phyloP scores from a whole-genome alignment of 2,113 vertebrate species.

The Struthio camelus region DNA sequence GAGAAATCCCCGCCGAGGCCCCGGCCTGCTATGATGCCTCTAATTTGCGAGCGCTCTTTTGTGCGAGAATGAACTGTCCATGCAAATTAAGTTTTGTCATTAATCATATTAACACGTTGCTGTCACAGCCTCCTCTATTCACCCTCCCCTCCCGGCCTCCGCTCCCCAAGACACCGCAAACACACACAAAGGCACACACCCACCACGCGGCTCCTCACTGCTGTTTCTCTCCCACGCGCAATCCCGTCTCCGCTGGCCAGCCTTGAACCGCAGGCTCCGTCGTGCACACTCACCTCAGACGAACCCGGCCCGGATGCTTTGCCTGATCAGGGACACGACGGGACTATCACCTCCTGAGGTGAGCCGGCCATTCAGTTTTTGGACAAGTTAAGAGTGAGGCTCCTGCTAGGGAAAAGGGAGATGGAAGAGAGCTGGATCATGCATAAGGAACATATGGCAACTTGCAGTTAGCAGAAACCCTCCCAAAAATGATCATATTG shows the following conservation, averaged over 20 bases:
- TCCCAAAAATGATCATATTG: too few relatives aligned
- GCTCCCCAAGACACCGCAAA: neutral
- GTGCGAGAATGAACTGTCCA: neutral
- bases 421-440: neutral
- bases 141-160: neutral
- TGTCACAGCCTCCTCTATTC: neutral
- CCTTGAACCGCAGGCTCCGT: neutral
- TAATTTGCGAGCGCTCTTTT: neutral
- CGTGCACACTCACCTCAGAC: too few relatives aligned
- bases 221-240: neutral
- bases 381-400: neutral
- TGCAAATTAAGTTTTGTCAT: neutral
- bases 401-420: neutral
- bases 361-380: neutral
- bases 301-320: too few relatives aligned
- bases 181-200: too few relatives aligned
- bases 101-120: neutral
- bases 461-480: too few relatives aligned
- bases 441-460: too few relatives aligned
- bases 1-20: neutral
- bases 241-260: neutral
- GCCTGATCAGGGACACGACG: too few relatives aligned
- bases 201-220: neutral
- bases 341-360: too few relatives aligned
- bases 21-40: neutral